A percentile compares a stretch with the other conserved stretches of the same genome.
These are phyloP conservation scores for Morone saxatilis DNA, from an alignment of 2,113 vertebrate species.

Conservation along the genomic window DNA sequence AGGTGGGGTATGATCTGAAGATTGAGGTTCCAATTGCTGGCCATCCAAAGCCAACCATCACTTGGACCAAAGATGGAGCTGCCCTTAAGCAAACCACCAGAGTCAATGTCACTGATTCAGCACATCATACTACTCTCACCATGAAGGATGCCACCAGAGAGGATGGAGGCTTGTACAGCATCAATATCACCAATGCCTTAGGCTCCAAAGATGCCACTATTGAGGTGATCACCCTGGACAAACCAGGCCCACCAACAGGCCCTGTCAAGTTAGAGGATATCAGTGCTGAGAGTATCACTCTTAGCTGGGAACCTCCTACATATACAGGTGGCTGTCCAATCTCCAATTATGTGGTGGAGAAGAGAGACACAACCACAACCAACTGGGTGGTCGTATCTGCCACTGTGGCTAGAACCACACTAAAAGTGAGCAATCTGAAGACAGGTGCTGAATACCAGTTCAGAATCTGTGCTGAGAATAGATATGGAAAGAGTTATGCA, in stretches of 20 bases:
- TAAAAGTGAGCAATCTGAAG: constrained; percentile 95
- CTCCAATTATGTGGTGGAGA: constrained; percentile 97
- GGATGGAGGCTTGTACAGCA: constrained; percentile 93
- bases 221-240: constrained; percentile 95
- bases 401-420: constrained; percentile 95
- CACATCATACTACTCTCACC: constrained; percentile 87
- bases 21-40: constrained; percentile 93
- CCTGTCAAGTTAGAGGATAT: constrained; percentile 95
- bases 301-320: constrained; percentile 93
- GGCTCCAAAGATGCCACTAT: constrained; percentile 92
- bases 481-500: constrained; percentile 96
- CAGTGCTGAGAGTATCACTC: constrained; percentile 94
- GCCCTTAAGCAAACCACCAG: constrained; percentile 95
- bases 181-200: constrained; percentile 89
- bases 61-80: constrained; percentile 94
- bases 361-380: constrained; percentile 96
- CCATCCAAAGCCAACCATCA: constrained; percentile 94
- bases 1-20: constrained; percentile 96
- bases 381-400: constrained; percentile 95
- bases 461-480: constrained; percentile 96
- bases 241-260: constrained; percentile 95
- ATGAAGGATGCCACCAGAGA: constrained; percentile 95
- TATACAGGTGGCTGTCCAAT: constrained; percentile 97
- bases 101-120: constrained; percentile 91
- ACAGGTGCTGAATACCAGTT: constrained; percentile 98